Evolutionary conservation across 2,888 invertebrate genomes (phyloP), one percentile per base, ranked within the genome.

Genomic region (Dolichomitus sp.): DNA sequence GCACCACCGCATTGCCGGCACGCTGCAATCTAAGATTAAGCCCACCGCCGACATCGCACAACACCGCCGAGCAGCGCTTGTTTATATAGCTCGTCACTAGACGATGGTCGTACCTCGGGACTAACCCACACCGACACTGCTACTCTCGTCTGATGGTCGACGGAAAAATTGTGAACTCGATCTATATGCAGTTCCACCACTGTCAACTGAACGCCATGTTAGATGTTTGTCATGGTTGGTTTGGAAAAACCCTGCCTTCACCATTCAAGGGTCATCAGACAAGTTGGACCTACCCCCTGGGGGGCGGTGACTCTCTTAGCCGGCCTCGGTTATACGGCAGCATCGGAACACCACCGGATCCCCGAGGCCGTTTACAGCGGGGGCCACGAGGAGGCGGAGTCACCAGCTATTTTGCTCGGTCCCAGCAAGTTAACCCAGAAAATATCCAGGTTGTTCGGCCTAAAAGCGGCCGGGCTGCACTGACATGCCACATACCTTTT

Each of bases 161-260:
- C 45, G 45, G 45, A 14, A 1, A n/a, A n/a, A n/a, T n/a, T n/a
- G n/a, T n/a, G n/a, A 45, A 45, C 45, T 45, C n/a, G n/a, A 45
- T 45, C 45, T n/a, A 45, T n/a, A 40, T 14, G 14, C n/a, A 14
- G 14, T n/a, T 45, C 45, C 14, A 42, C n/a, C 45, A 45, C 45
- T 12, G 45, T 14, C 45, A 45, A n/a, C 14, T 45, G 14, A 45
- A 45, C 45, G 14, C 45, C 14, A 45, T 45, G 14, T 9, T 9
- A 11, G 23, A 4, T 27, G 23, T 54, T 23, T 9, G 23, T 6
- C 54, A 17, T 17, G 54, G 54, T 27, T 12, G 27, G 23, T 4
- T 54, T 23, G 54, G 54, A 54, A 54, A 54, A 54, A 54, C 54
- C 54, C 27, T 54, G 54, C 27, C 54, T 12, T 27, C 12, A 52